Percentiles rank a stretch among this genome's conserved stretches.
Conservation (phyloP, 2,888 invertebrate genomes). For the Lithophane semibrunnea region DNA sequence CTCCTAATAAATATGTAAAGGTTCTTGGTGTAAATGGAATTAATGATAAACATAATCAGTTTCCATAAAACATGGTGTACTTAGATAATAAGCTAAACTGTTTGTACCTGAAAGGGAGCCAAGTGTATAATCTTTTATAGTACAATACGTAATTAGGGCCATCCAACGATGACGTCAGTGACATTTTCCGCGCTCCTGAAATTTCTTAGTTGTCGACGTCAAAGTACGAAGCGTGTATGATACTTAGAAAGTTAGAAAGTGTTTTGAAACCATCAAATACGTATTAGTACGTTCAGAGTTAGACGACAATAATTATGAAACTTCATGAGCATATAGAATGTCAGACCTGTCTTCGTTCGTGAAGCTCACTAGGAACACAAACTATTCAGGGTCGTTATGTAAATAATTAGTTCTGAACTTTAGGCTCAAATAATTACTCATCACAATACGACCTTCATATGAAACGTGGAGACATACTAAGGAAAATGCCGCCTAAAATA, state of each 20-base stretch:
- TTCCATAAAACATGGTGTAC: slow-evolving; percentile 18
- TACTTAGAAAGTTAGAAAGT: slow-evolving; percentile 38
- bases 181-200: slow-evolving; percentile 44
- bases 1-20: background rate
- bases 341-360: slow-evolving; percentile 20
- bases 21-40: background rate
- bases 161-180: slow-evolving; percentile 35
- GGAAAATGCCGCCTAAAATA: slow-evolving; percentile 40
- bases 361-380: slow-evolving; percentile 43
- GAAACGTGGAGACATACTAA: slow-evolving; percentile 18
- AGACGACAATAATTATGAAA: slow-evolving; percentile 46
- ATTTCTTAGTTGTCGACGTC: slow-evolving; percentile 43
- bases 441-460: slow-evolving; percentile 28
- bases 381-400: slow-evolving; percentile 32
- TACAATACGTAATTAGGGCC: slow-evolving; percentile 53
- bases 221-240: slow-evolving; percentile 29
- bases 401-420: slow-evolving; percentile 36
- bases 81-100: slow-evolving; percentile 27
- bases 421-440: slow-evolving; percentile 37
- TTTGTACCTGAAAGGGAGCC: slow-evolving; percentile 44
- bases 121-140: slow-evolving; percentile 57
- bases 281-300: slow-evolving; percentile 18
- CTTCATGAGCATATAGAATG: slow-evolving; percentile 40
- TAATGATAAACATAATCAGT: background rate
- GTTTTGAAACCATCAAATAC: slow-evolving; percentile 36